phyloP scores from a whole-genome alignment of 2,797 vertebrate genomes.

The Avahi laniger region DNA sequence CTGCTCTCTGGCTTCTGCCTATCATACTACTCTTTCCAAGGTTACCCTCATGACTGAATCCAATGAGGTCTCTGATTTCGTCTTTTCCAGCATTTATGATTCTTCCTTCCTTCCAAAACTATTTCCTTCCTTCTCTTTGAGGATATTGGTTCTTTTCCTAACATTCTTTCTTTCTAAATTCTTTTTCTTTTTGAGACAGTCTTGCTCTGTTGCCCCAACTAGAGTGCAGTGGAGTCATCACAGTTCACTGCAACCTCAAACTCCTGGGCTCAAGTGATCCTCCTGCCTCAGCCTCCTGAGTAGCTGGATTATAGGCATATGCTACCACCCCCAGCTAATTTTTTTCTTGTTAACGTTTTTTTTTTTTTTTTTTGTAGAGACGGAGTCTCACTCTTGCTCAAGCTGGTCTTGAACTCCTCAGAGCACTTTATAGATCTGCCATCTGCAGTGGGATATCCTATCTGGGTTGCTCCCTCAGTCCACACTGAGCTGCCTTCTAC shows the following conservation, averaged over 20 bases:
- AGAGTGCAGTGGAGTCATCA: no score
- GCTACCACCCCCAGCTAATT: no score
- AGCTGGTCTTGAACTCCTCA: no score
- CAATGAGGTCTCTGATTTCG: neutral
- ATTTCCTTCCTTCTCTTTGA: neutral
- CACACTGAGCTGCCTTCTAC: neutral
- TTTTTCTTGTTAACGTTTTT: no score
- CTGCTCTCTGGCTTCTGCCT: neutral
- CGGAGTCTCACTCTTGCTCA: no score
- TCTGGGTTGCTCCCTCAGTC: neutral
- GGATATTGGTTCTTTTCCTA: neutral
- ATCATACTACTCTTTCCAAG: neutral
- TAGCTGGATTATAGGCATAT: no score
- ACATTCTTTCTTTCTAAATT: neutral
- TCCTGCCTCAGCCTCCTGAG: no score
- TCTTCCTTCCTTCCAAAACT: neutral
- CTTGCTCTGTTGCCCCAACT: no score
- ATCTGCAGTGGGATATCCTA: rapidly evolving
- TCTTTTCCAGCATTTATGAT: neutral
- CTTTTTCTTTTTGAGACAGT: no score
- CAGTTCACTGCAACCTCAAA: no score
- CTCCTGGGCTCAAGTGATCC: no score
- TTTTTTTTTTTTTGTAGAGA: no score
- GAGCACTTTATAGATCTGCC: neutral
- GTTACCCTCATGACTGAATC: neutral